A percentile compares a stretch with the other conserved stretches of the same genome.
Conservation (phyloP, 2,888 invertebrate genomes). For the Bembecia ichneumoniformis region DNA sequence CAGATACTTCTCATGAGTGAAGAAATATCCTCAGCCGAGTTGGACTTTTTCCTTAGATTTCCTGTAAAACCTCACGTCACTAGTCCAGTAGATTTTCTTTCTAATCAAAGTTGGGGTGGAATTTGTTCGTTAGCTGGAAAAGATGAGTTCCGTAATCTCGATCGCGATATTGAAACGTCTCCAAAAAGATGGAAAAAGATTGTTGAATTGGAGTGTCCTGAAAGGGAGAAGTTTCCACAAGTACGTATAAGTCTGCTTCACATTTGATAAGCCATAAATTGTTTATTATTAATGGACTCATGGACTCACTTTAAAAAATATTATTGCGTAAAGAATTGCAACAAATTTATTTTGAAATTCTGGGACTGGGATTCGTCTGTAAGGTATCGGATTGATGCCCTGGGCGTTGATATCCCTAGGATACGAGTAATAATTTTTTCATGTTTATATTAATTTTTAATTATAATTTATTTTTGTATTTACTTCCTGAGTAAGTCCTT, state of each 20-base stretch:
- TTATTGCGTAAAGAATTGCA: too few species aligned
- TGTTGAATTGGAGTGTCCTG: conserved; percentile 94
- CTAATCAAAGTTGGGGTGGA: conserved; percentile 94
- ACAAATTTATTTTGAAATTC: too few species aligned
- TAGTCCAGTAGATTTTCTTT: conserved; percentile 94
- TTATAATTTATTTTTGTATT: too few species aligned
- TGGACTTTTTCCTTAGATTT: conserved; percentile 94
- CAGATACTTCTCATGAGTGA: conserved; percentile 90
- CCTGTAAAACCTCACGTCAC: conserved; percentile 93
- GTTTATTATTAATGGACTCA: too few species aligned
- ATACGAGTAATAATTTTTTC: too few species aligned
- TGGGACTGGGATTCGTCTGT: too few species aligned
- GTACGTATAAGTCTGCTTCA: conserved; percentile 18
- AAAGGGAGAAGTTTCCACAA: conserved; percentile 96
- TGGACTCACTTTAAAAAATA: too few species aligned
- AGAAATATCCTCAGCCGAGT: conserved; percentile 86
- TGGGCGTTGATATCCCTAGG: too few species aligned
- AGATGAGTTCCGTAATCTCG: conserved; percentile 94
- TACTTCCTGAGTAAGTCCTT: too few species aligned
- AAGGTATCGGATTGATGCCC: too few species aligned
- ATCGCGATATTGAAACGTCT: conserved; percentile 95
- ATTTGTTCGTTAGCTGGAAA: conserved; percentile 90
- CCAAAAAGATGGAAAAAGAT: conserved; percentile 98
- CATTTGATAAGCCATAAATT: too few species aligned
- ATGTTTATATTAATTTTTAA: too few species aligned